Evolutionary conservation across 2,888 invertebrate species (phyloP).

Genomic region (Acrobasis consociella): DNA sequence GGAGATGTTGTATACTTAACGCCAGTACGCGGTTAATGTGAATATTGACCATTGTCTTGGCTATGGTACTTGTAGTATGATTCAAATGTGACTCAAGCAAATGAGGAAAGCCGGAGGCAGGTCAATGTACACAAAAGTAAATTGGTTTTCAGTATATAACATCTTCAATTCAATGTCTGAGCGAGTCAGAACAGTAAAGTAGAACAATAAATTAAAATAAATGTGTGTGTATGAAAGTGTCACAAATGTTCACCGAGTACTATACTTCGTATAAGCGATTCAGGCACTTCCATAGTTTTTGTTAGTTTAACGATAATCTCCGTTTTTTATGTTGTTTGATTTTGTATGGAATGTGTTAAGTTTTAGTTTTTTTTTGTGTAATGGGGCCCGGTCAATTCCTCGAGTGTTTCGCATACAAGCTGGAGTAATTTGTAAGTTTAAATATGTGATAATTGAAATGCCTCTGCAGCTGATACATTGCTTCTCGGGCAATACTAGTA

Average conservation of each 20-base stretch:
- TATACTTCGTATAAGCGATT: conserved; percentile 33
- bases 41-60: neutral
- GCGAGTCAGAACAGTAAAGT: neutral
- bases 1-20: neutral
- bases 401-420: conserved; percentile 40
- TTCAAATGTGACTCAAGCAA: no score
- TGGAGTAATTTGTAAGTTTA: conserved; percentile 42
- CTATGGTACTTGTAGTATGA: neutral
- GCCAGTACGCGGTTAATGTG: neutral
- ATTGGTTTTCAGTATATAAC: neutral
- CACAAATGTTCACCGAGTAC: neutral
- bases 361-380: conserved; percentile 65
- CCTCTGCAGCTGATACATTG: conserved; percentile 62
- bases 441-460: conserved; percentile 64
- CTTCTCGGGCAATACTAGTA: conserved; percentile 58
- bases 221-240: conserved; percentile 6
- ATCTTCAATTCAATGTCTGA: neutral
- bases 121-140: no score
- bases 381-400: conserved; percentile 76
- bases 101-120: no score
- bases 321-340: conserved; percentile 60
- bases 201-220: conserved; percentile 8
- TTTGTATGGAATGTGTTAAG: conserved; percentile 72
- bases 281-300: conserved; percentile 53
- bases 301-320: conserved; percentile 48